Percentiles rank a stretch among this genome's conserved stretches.
Conservation (phyloP, 2,113 vertebrate genomes). For the Mobula hypostoma region DNA sequence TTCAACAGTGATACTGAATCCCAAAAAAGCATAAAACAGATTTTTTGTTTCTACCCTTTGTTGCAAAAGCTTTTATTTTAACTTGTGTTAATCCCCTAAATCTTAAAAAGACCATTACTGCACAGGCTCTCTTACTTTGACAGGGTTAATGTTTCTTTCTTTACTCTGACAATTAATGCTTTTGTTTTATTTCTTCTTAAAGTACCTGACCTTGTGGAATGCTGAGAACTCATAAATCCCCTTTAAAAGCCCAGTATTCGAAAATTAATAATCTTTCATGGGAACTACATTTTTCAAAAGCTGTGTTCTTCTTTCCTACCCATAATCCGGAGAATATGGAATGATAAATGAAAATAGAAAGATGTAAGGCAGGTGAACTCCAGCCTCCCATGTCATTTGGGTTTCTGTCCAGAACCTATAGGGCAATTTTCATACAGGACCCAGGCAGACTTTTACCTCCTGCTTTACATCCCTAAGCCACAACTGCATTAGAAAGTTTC, state of each 20-base stretch:
- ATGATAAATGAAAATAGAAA: neutral
- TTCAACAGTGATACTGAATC: constrained; percentile 41
- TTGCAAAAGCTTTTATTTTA: constrained; percentile 39
- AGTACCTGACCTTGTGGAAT: neutral
- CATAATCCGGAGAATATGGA: neutral
- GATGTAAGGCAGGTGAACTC: neutral
- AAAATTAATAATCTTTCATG: constrained; percentile 13
- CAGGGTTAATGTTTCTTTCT: constrained; percentile 23
- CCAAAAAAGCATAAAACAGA: constrained; percentile 32
- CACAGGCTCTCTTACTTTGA: constrained; percentile 24
- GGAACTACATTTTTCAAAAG: neutral
- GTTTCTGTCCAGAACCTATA: neutral
- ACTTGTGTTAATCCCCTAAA: constrained; percentile 28
- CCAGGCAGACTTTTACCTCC: neutral
- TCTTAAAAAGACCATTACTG: constrained; percentile 26
- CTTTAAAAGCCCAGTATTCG: neutral
- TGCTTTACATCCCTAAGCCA: neutral
- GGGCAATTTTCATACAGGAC: neutral
- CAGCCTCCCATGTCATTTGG: neutral
- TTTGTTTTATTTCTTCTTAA: constrained; percentile 19
- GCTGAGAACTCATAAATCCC: neutral
- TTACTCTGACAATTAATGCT: constrained; percentile 27
- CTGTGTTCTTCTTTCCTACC: neutral
- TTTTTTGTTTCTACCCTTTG: constrained; percentile 40
- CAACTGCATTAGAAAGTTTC: neutral